A percentile compares a stretch with the other conserved stretches of the same genome.
Conservation (phyloP, 2,797 vertebrate species). For the Champsocephalus gunnari region DNA sequence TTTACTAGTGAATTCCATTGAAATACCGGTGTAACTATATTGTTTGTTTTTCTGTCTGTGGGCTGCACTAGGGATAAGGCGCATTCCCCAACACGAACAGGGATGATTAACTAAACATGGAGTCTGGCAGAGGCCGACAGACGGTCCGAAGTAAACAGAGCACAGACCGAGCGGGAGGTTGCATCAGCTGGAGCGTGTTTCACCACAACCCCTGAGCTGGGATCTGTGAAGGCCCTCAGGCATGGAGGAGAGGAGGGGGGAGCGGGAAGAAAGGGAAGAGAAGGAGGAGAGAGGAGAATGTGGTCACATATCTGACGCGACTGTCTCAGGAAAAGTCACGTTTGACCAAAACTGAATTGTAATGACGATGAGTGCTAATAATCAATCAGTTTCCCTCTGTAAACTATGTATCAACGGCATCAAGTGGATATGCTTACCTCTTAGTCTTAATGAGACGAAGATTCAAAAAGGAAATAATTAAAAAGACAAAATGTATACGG, state of each 20-base stretch:
- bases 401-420: too few species aligned
- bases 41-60: constrained; percentile 20
- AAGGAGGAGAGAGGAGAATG: constrained; percentile 2
- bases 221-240: constrained; percentile 10
- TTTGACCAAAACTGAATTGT: too few species aligned
- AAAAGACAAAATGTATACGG: too few species aligned
- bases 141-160: constrained; percentile 43
- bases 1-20: constrained; percentile 17
- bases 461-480: too few species aligned
- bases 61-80: constrained; percentile 5
- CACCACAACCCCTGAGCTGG: constrained; percentile 8
- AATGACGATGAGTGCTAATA: too few species aligned
- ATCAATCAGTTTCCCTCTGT: too few species aligned
- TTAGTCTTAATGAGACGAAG: too few species aligned
- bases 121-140: constrained; percentile 31
- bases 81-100: constrained; percentile 37
- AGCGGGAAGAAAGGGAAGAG: neutral
- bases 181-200: constrained; percentile 37
- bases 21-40: constrained; percentile 35
- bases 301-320: neutral
- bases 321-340: too few species aligned
- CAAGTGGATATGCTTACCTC: too few species aligned
- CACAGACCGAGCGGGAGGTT: constrained; percentile 30
- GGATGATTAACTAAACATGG: constrained; percentile 44
- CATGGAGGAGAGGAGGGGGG: neutral